These are phyloP conservation scores for Montifringilla adamsi DNA, from an alignment of 2,113 vertebrate genomes.

Conservation along the genomic window DNA sequence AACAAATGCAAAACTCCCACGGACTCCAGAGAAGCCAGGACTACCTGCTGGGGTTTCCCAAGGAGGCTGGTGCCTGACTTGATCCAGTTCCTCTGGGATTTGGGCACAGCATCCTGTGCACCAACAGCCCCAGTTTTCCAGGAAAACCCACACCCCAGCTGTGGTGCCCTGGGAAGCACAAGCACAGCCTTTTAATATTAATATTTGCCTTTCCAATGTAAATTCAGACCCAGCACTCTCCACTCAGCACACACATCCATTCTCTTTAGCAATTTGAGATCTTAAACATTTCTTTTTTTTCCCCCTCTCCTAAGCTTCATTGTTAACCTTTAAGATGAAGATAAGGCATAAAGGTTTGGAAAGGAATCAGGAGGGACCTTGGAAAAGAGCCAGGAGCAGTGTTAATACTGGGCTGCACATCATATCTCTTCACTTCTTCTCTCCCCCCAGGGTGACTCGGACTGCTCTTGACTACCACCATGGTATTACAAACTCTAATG, in stretches of 20 bases:
- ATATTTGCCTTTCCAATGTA: constrained; percentile 35
- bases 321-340: constrained; percentile 60
- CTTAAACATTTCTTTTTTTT: neutral
- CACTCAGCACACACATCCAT: neutral
- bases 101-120: neutral
- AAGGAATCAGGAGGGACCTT: constrained; percentile 22
- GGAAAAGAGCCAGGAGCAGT: constrained; percentile 33
- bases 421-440: constrained; percentile 11
- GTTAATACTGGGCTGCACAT: constrained; percentile 44
- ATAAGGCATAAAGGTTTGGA: constrained; percentile 19
- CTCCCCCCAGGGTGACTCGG: constrained; percentile 46
- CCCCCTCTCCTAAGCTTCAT: constrained; percentile 8
- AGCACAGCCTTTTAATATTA: neutral
- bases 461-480: constrained; percentile 59
- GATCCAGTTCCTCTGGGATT: neutral
- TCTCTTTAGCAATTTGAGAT: constrained; percentile 12
- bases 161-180: neutral
- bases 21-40: neutral
- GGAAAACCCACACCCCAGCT: neutral
- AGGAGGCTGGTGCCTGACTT: neutral
- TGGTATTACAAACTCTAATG: constrained; percentile 69
- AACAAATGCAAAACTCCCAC: neutral
- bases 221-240: neutral
- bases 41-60: neutral
- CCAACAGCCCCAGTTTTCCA: neutral